Conservation (phyloP, 1,140 invertebrate genomes). For the Meloidogyne floridensis region DNA sequence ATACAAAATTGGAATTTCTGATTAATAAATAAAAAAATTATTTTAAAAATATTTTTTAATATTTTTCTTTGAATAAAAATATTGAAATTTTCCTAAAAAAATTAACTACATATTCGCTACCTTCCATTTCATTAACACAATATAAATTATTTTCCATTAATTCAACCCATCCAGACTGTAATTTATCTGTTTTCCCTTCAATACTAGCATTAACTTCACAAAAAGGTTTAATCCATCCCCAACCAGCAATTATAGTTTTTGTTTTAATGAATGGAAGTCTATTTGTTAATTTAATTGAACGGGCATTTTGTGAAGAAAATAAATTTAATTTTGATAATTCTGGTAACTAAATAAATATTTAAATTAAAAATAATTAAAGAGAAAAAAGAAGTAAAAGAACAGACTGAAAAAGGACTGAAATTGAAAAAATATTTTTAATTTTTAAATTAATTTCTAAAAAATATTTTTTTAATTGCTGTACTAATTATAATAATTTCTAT, state of each 20-base stretch:
- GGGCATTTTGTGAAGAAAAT: constrained; percentile 4
- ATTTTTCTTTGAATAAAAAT: no score
- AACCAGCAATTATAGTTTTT: not conserved
- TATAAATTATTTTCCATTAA: not conserved
- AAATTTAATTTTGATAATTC: not conserved
- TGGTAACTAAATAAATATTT: not conserved
- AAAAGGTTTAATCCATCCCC: not conserved
- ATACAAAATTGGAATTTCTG: not conserved
- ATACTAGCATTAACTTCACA: not conserved
- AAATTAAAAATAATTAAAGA: not conserved
- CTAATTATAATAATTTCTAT: no score
- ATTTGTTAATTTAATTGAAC: constrained; percentile 2
- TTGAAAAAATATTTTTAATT: no score
- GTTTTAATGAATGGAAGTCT: constrained; percentile 2
- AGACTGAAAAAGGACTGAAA: no score
- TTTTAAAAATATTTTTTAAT: not conserved
- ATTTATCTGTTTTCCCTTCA: not conserved
- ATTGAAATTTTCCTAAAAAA: no score
- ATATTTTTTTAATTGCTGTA: no score
- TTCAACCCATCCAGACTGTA: not conserved
- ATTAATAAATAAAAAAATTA: not conserved
- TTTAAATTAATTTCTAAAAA: no score
- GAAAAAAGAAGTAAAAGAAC: no score
- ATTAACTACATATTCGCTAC: not conserved
- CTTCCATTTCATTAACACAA: not conserved